Evolutionary conservation across 1,140 invertebrate genomes (phyloP), one percentile per base, ranked within the genome.

Genomic region (Anastrepha ludens): DNA sequence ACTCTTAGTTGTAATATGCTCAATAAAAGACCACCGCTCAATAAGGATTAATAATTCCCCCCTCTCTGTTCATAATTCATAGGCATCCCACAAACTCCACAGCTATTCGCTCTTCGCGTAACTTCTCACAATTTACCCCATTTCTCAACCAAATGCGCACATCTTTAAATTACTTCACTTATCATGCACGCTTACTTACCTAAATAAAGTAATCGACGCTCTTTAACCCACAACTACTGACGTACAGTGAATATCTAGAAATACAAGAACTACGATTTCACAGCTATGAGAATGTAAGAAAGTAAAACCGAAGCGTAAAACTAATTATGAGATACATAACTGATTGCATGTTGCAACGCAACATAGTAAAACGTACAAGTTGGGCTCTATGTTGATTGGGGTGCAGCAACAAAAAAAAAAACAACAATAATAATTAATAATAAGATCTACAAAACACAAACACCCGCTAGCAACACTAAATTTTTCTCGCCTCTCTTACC

Each of bases 221-320:
- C 17, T 29, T 81, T 81, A 81, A 81, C 74, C 74, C 74, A 81
- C 74, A 81, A 55, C n/a, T 15, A 50, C 15, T 62, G 9, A 62
- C 11, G 15, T 20, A 9, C 74, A 81, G 60, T 62, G 17, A 17
- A 6, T 55, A 55, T 55, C 6, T 55, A 81, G 2, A 81, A 81
- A 55, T 41, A 47, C 41, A 55, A 55, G 0, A 50, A 55, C 3
- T 44, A 74, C 41, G 41, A 44, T 47, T 74, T 44, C 41, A 74
- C 44, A n/a, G 7, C 41, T 55, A 81, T 81, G 74, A 81, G 74
- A 55, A 81, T 81, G 20, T 81, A 81, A 81, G 74, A 81, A 81
- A 81, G 74, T 81, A 81, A 81, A 81, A 81, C 74, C 11, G 74
- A 81, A 81, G 74, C 74, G 74, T 81, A 81, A 81, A 81, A 81